Base-by-base conservation (phyloP, 2,797 vertebrate species). In the Hippocampus kuda region DNA sequence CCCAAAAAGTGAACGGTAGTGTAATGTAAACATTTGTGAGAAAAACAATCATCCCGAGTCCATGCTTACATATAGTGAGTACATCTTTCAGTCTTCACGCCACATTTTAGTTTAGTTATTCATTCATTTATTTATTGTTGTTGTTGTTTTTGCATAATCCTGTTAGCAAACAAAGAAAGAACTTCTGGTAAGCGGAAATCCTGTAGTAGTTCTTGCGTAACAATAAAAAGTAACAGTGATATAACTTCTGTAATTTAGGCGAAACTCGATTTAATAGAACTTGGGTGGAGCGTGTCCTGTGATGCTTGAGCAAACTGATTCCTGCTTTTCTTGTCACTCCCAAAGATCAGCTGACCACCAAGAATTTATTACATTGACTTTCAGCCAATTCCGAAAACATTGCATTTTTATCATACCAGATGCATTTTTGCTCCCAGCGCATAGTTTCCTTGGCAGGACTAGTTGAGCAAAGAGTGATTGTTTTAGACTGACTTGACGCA, bases 331-430 rank as follows among this genome's bases (percentile, higher is more conserved):
- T 34, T 66, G 24, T 49, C 12, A 49, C 7, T 49, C 30, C 26
- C 65, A 51, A 20, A 5, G 16, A 66, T 22, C 65, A 12, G 20
- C 54, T 69, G 16, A 57, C 51, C 22, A n/a, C 10, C 69, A 61
- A 71, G 66, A 62, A 18, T 51, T 18, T 56, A 56, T 10, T 54
- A 18, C 51, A 44, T 61, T 2, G 62, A 49, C 57, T 38, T 73
- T 68, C 20, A 30, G 30, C 51, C 41, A 59, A 48, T 69, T 70
- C 51, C 65, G 34, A 71, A 49, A 51, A 34, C 34, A 74, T 66
- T 80, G 69, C 64, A 72, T 83, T 79, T 72, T 68, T 30, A 67
- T 72, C 67, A 75, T 72, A 73, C 68, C 83, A 83, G 79, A 80
- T 73, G 68, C 51, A 26, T 38, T 54, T 24, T 77, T 79, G 74